These are phyloP conservation scores for Drosophila crucigera DNA, from an alignment of 2,888 invertebrate species.

Conservation along the genomic window DNA sequence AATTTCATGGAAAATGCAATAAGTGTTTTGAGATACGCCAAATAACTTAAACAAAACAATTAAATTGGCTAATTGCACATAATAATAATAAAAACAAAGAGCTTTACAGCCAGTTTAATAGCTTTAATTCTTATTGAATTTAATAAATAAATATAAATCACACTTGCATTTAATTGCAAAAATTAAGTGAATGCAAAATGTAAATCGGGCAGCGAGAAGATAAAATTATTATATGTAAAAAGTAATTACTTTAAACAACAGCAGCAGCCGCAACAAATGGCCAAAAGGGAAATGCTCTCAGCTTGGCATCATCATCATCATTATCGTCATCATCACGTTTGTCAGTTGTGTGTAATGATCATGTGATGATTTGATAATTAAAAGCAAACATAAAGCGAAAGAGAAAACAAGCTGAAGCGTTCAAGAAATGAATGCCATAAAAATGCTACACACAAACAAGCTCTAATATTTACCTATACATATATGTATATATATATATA, in stretches of 20 bases:
- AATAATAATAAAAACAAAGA: conserved; percentile 1
- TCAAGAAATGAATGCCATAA: conserved; percentile 64
- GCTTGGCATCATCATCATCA: conserved; percentile 7
- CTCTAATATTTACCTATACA: conserved; percentile 3
- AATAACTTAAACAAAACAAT: conserved; percentile 9
- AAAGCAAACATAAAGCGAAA: conserved; percentile 72
- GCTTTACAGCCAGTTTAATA: conserved; percentile 1
- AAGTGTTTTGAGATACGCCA: not conserved
- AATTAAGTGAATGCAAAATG: conserved; percentile 37
- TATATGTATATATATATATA: conserved; percentile 1
- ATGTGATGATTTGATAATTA: conserved; percentile 80
- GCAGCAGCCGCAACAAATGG: conserved; percentile 24
- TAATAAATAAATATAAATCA: conserved; percentile 11
- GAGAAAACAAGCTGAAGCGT: conserved; percentile 60
- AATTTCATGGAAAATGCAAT: conserved; percentile 42
- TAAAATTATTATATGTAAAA: conserved; percentile 43
- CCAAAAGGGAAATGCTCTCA: conserved; percentile 46
- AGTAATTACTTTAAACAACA: conserved; percentile 51
- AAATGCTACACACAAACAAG: conserved; percentile 32
- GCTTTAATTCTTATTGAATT: conserved; percentile 19
- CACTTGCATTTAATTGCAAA: conserved; percentile 33
- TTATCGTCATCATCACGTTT: conserved; percentile 38
- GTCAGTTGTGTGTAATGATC: conserved; percentile 70
- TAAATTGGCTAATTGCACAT: not conserved
- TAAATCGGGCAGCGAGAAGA: conserved; percentile 19